Base-by-base conservation (phyloP, 2,113 vertebrate species). In the Antidorcas marsupialis region DNA sequence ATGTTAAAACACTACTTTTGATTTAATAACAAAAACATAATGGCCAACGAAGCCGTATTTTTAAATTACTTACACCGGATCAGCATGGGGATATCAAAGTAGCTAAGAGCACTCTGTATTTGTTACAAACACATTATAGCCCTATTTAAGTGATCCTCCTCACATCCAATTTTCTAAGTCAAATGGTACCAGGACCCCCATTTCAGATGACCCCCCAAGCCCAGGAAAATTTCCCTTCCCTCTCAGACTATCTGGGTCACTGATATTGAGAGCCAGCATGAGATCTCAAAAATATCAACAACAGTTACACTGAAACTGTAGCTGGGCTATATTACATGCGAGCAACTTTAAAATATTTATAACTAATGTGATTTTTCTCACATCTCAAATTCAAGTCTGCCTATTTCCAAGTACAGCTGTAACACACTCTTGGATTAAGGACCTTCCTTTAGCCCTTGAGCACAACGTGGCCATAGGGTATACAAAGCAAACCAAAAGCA, bases 401-500 rank as follows among this genome's bases (percentile, higher is more conserved):
- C 17, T 71, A 67, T 90, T 95, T 91, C 91, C 55, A 55, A 94
- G 67, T 7, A 79, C 0, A 92, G 47, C 1, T 92, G 39, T 62
- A 88, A 94, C 52, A 57, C 9, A 71, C 43, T 79, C 78, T 55
- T 23, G 16, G 52, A 83, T 12, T 36, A 14, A 57, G 53, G 47
- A 64, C 14, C 91, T 94, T 87, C 87, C 74, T 52, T 91, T 52
- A 89, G 71, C 45, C 27, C 39, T 86, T 79, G 47, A 95, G 39
- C 45, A 89, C 79, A 91, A 96, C 25, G 45, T 39, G 60, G 47
- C 53, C 89, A 89, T n/a, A 90, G 74, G 43, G 45, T 62, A 74
- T 45, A 95, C 17, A 97, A 87, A 96, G 28, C 19, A 50, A 97
- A 78, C 84, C 94, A 97, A 97, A 97, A 78, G 60, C n/a, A 43